Percentiles rank a stretch among this genome's conserved stretches.
Conservation (phyloP, 1,140 invertebrate genomes). For the Stegodyphus dumicola region DNA sequence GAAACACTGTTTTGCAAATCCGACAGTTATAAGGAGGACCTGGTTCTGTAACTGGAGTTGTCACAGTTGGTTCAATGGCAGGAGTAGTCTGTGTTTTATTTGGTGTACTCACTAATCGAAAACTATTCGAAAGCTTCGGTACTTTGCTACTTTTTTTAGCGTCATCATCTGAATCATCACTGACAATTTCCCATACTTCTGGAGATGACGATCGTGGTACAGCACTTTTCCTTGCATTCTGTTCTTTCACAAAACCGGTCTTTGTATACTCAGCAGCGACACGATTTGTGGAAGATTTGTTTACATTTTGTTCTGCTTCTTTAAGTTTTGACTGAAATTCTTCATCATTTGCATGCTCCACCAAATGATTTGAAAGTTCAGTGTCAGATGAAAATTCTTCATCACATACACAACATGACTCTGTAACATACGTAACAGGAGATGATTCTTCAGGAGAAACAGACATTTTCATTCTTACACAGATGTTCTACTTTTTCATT, state of each 20-base stretch:
- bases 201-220: background rate
- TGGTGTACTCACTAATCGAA: constrained; percentile 1
- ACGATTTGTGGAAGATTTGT: background rate
- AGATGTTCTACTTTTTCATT: no score
- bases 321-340: constrained; percentile 2
- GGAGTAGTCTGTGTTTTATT: background rate
- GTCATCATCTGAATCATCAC: constrained; percentile 52
- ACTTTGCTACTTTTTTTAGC: background rate
- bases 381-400: constrained; percentile 52
- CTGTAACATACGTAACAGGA: constrained; percentile 10
- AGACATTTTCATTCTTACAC: background rate
- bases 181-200: constrained; percentile 22
- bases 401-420: constrained; percentile 47
- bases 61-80: background rate
- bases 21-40: constrained; percentile 6
- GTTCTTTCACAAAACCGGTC: background rate
- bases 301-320: background rate
- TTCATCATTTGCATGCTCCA: constrained; percentile 36
- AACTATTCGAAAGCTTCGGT: constrained; percentile 1
- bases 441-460: constrained; percentile 52
- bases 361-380: constrained; percentile 43
- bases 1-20: constrained; percentile 6
- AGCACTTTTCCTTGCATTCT: constrained; percentile 13
- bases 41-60: background rate
- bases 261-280: background rate